Base-by-base conservation (phyloP, 2,113 vertebrate species). In the Dolichallabes microphthalmus region DNA sequence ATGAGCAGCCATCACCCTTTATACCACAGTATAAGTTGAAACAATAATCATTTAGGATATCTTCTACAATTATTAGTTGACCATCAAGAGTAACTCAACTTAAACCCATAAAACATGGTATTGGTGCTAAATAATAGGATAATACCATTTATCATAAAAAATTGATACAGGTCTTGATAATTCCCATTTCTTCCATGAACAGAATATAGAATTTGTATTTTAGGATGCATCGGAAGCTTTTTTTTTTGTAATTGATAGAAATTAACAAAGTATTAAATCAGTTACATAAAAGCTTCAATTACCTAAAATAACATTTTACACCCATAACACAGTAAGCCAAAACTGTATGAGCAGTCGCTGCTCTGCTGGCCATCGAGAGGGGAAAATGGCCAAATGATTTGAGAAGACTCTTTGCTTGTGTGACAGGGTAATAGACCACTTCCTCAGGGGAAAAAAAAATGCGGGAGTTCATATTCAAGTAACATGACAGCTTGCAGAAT, bases 381-480 rank as follows among this genome's bases (percentile, higher is more conserved):
- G 76, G 39, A 58, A 79, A 60, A 79, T 25, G 10, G 55, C 30
- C 19, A 60, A 79, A 35, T 79, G 55, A 78, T 30, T 79, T 79
- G 76, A 76, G 74, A 60, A 79, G 55, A 79, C 53, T 12, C 55
- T 79, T 60, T 79, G 19, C 55, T 79, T 19, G 55, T 35, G 55
- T 79, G 76, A 60, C 76, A 79, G 20, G 19, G 19, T 79, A 79
- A 79, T 79, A 79, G 55, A 60, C 55, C 53, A 58, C 55, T 60
- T 79, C 30, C 20, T 60, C 60, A 10, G 35, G 30, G 14, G 20
- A 58, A 30, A 77, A 58, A 79, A 35, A 32, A 55, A 2, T 55
- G 3, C n/a, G 17, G n/a, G 27, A 58, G 20, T 39, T 35, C 15
- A 30, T 79, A 60, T 60, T 60, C 30, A 39, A 32, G 55, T 79